phyloP scores from a whole-genome alignment of 2,797 vertebrate genomes.

The Phalloptychus januarius region DNA sequence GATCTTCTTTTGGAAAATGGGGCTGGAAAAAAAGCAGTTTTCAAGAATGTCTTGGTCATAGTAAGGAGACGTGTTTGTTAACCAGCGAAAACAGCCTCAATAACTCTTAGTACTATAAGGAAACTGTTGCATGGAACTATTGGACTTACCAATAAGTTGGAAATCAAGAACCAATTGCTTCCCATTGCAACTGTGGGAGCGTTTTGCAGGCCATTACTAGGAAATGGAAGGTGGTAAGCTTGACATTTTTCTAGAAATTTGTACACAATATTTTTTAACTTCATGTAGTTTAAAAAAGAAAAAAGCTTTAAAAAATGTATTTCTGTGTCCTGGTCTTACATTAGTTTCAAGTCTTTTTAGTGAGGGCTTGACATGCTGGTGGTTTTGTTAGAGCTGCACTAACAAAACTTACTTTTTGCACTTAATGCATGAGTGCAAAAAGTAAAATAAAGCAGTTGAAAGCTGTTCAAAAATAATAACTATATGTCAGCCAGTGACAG shows the following conservation, averaged over 20 bases:
- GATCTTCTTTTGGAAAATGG: constrained; percentile 30
- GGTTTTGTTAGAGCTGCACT: neutral
- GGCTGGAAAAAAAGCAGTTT: constrained; percentile 10
- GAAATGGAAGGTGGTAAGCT: constrained; percentile 43
- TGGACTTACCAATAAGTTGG: neutral
- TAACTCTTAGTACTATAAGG: neutral
- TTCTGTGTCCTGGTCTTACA: neutral
- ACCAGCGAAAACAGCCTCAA: constrained; percentile 19
- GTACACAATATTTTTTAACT: neutral
- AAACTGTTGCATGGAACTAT: neutral
- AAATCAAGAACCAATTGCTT: neutral
- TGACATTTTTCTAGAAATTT: neutral
- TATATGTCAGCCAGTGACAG: neutral
- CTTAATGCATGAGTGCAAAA: neutral
- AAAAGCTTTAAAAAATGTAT: neutral
- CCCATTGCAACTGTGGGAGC: neutral
- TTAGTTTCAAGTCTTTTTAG: neutral
- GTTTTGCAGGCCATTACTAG: neutral
- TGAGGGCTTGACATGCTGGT: constrained; percentile 1
- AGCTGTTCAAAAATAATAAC: neutral
- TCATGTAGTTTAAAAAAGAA: neutral
- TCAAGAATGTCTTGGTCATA: neutral
- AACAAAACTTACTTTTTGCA: neutral
- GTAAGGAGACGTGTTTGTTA: neutral
- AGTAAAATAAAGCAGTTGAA: neutral